Evolutionary conservation across 92 coral and sea anemone species (phyloP).

Genomic region (Porites evermanni): DNA sequence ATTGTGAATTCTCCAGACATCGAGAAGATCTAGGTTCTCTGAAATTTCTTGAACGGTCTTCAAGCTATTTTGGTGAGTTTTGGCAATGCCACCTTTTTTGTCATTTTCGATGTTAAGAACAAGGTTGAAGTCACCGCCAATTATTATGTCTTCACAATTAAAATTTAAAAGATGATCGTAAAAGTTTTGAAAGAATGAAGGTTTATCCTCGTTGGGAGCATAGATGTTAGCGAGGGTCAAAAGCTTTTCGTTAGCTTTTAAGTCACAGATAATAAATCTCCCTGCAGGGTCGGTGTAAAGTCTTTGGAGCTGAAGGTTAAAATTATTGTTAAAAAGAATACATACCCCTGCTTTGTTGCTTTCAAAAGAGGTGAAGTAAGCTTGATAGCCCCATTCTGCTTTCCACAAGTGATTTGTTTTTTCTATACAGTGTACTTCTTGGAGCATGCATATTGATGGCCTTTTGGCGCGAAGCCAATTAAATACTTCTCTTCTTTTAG

Average conservation of each 20-base stretch:
- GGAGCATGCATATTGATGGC: slow-evolving; percentile 47
- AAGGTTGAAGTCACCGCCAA: slow-evolving; percentile 50
- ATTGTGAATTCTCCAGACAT: slow-evolving; percentile 23
- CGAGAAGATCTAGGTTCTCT: slow-evolving; percentile 21
- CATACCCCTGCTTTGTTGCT: neutral
- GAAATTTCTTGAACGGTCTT: slow-evolving; percentile 1
- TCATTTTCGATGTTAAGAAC: slow-evolving; percentile 8
- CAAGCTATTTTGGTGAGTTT: neutral
- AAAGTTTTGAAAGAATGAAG: slow-evolving; percentile 3
- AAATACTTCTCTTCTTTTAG: slow-evolving; percentile 41
- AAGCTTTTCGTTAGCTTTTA: slow-evolving; percentile 4
- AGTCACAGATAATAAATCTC: slow-evolving; percentile 43
- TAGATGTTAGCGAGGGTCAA: too few relatives aligned
- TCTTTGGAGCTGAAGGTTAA: slow-evolving; percentile 1
- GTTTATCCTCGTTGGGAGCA: slow-evolving; percentile 30
- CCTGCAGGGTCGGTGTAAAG: slow-evolving; percentile 43
- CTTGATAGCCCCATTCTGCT: slow-evolving; percentile 44
- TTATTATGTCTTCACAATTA: slow-evolving; percentile 39
- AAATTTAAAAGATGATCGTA: slow-evolving; percentile 10
- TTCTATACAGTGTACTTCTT: slow-evolving; percentile 44
- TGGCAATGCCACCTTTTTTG: slow-evolving; percentile 4
- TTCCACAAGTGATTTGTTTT: neutral
- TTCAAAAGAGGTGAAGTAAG: neutral
- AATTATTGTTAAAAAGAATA: slow-evolving; percentile 43
- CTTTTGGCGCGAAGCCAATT: slow-evolving; percentile 53